Conservation (phyloP, 2,113 vertebrate genomes). For the Tichodroma muraria region DNA sequence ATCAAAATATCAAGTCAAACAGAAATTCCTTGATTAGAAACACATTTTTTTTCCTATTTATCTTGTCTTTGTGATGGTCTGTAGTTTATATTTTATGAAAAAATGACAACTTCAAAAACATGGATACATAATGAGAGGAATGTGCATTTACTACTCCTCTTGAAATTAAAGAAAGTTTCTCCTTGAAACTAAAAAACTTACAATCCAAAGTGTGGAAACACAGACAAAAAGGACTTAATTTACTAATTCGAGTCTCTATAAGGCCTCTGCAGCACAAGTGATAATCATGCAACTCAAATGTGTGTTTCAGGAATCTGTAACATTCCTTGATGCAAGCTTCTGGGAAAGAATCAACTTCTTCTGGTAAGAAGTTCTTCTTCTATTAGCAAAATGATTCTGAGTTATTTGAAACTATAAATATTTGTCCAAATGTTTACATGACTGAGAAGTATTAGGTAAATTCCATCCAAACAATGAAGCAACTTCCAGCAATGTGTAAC, state of each 20-base stretch:
- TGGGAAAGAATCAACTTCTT: not conserved
- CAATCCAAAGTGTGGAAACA: not conserved
- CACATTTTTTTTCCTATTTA: not conserved
- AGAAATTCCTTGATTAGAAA: not conserved
- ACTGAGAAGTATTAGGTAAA: not conserved
- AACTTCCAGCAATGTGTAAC: constrained; percentile 12
- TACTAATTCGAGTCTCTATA: not conserved
- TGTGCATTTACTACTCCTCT: not conserved
- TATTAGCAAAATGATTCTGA: not conserved
- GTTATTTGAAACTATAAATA: not conserved
- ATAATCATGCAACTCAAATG: not conserved
- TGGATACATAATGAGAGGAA: not conserved
- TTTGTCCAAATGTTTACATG: constrained; percentile 1
- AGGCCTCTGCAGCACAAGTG: not conserved
- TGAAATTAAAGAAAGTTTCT: not conserved
- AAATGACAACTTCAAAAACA: not conserved
- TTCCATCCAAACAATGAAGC: constrained; percentile 19
- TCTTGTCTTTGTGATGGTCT: not conserved
- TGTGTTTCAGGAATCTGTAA: not conserved
- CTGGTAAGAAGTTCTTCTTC: not conserved
- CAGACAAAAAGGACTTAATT: not conserved
- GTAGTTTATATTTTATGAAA: not conserved
- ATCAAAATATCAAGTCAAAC: not conserved
- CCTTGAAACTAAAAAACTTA: not conserved
- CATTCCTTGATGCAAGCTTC: not conserved